Base-by-base conservation (phyloP, 2,797 vertebrate species). In the Sphenopsis melanotis region DNA sequence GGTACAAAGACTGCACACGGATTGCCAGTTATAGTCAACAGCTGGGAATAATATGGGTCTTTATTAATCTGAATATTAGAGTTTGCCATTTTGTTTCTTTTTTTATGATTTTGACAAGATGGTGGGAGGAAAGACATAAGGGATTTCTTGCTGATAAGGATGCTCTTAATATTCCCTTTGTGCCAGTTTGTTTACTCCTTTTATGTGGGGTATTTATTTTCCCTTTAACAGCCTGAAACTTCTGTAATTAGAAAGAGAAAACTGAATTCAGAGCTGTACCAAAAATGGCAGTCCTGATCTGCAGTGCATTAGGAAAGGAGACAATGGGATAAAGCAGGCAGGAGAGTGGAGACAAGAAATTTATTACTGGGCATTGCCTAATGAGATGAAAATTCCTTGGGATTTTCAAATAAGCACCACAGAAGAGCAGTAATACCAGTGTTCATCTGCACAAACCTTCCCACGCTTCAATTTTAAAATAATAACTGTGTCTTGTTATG, bases 21-120 rank as follows among this genome's bases (percentile, higher is more conserved):
- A 94, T 92, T 96, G 95, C 93, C 94, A 94, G 79, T 96, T 89
- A 96, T 70, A 89, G 80, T 83, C 89, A 96, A 88, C 82, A 91
- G 81, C 83, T 89, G 87, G 47, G 92, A 75, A n/a, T 95, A 95
- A 81, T 88, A 96, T 93, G 92, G 44, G 75, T 39, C 52, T 94
- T 94, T 84, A 97, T 95, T 85, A 90, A 90, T 88, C 80, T 82
- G 82, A 96, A 85, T 94, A 94, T 84, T 96, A 93, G 70, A 27
- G 64, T 88, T 63, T 94, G 85, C 87, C 92, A 91, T 97, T 97
- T 97, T 94, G 69, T 82, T 96, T 78, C 52, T 77, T 96, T 94
- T 56, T 71, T 49, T 61, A 84, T 91, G 68, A 15, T 56, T 81
- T 84, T 80, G 91, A 94, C 83, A 94, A 97, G 96, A 96, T 96